A percentile compares a stretch with the other conserved stretches of the same genome.
Evolutionary conservation across 1,140 invertebrate species (phyloP).

Genomic region (Leguminivora glycinivorella): DNA sequence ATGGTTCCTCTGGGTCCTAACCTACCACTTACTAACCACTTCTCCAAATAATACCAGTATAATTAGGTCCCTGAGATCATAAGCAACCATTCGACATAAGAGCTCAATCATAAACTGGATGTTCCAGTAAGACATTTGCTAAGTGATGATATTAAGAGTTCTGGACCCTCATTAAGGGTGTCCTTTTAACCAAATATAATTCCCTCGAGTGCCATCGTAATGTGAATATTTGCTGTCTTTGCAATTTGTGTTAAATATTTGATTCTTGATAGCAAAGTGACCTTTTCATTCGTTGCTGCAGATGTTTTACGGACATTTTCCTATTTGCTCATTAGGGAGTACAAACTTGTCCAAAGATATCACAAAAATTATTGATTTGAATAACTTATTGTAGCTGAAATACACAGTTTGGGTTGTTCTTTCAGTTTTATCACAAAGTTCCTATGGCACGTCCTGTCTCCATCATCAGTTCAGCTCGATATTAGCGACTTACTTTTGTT

Average conservation of each 20-base stretch:
- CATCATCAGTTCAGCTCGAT: no score
- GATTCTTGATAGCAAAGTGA: neutral
- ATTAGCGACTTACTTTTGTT: no score
- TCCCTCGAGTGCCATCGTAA: slow-evolving; percentile 8
- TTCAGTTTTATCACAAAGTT: no score
- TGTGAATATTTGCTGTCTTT: slow-evolving; percentile 18
- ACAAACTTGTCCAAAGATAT: neutral
- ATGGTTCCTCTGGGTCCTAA: neutral
- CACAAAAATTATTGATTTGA: no score
- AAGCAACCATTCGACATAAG: neutral
- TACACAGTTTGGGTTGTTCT: no score
- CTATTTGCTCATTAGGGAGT: neutral
- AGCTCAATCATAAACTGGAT: neutral
- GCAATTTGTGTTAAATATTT: slow-evolving; percentile 17
- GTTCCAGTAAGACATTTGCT: neutral
- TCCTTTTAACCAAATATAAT: slow-evolving; percentile 29
- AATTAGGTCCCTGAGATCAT: neutral
- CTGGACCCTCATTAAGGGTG: slow-evolving; percentile 21
- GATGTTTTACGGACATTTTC: neutral
- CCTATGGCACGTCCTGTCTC: no score
- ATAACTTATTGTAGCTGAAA: no score
- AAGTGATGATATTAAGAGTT: neutral
- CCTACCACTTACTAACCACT: neutral
- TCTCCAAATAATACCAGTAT: neutral
- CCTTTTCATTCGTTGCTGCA: neutral